These are phyloP conservation scores for Temnothorax nylanderi DNA, from an alignment of 1,140 invertebrate species.

Conservation along the genomic window DNA sequence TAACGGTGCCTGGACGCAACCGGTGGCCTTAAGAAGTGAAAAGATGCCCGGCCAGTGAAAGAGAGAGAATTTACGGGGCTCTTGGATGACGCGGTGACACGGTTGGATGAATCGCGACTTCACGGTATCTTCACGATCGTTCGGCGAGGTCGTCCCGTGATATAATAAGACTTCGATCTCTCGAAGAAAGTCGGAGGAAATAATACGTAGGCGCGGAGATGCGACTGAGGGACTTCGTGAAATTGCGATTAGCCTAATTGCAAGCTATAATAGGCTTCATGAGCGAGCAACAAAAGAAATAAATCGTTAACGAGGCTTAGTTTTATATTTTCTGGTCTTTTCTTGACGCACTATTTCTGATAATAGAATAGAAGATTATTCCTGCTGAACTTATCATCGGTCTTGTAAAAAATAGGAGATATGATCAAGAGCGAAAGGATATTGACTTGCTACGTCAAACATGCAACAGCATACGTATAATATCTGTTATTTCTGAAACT, in stretches of 20 bases:
- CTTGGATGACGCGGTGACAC: conserved; percentile 26
- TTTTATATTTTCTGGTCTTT: neutral
- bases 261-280: neutral
- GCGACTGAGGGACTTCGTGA: neutral
- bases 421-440: conserved; percentile 7
- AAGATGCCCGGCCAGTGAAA: conserved; percentile 41
- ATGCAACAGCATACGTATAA: neutral
- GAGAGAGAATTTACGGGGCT: conserved; percentile 45
- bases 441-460: neutral
- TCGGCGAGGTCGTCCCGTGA: conserved; percentile 36
- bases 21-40: conserved; percentile 62
- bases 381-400: neutral
- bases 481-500: conserved; percentile 21
- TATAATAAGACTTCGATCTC: conserved; percentile 27
- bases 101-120: conserved; percentile 46
- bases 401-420: neutral
- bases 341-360: neutral
- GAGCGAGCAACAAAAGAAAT: neutral
- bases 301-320: conserved; percentile 1
- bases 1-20: conserved; percentile 57
- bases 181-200: conserved; percentile 16
- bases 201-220: neutral
- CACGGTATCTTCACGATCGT: conserved; percentile 40
- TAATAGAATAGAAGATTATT: neutral
- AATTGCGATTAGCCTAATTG: neutral